phyloP scores from a whole-genome alignment of 2,888 invertebrate species.

The Pyrocoelia pectoralis region DNA sequence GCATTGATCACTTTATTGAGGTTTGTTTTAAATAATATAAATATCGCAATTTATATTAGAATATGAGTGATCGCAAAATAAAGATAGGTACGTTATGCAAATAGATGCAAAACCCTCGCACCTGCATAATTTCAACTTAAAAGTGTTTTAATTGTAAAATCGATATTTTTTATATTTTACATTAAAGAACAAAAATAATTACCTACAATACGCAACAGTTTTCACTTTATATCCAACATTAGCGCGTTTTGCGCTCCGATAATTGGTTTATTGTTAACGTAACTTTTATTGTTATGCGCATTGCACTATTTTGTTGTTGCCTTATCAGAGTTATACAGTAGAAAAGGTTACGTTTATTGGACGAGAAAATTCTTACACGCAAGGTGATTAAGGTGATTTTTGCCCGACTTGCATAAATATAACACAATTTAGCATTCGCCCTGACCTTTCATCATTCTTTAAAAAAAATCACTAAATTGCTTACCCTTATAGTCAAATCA shows the following conservation, averaged over 20 bases:
- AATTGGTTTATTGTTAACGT: no score
- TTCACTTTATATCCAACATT: no score
- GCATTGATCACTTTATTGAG: no score
- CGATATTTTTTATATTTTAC: conserved; percentile 9
- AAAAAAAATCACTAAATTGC: conserved; percentile 7
- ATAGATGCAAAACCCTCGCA: neutral
- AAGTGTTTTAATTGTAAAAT: conserved; percentile 10
- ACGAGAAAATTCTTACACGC: conserved; percentile 30
- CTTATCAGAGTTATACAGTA: conserved; percentile 18
- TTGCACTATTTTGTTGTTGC: conserved; percentile 20
- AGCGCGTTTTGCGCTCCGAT: no score
- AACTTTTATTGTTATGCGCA: conserved; percentile 14
- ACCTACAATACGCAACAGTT: neutral
- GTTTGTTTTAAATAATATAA: no score
- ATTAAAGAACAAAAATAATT: neutral
- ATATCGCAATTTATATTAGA: no score
- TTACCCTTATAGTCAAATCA: neutral
- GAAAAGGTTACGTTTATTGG: conserved; percentile 27
- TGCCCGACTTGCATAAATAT: conserved; percentile 31
- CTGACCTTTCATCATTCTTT: conserved; percentile 21
- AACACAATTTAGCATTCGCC: conserved; percentile 17
- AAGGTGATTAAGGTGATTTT: conserved; percentile 29
- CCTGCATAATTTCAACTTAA: neutral
- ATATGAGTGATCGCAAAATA: neutral
- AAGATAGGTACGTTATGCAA: neutral